A percentile compares a stretch with the other conserved stretches of the same genome.
Conservation (phyloP, 2,797 vertebrate genomes). For the Spea hammondii region DNA sequence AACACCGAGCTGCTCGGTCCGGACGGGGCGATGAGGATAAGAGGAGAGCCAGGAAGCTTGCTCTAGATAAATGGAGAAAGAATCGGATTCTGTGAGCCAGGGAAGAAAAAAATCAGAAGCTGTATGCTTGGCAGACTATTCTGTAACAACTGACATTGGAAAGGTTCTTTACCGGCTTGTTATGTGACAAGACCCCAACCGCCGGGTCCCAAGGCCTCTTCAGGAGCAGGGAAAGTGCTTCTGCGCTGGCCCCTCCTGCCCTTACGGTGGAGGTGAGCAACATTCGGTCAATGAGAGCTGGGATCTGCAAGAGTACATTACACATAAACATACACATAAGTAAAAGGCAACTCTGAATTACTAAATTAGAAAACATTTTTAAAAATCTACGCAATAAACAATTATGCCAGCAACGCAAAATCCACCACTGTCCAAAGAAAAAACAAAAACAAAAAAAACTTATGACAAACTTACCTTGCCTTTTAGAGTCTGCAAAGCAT, state of each 20-base stretch:
- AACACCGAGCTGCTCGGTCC: conserved; percentile 84
- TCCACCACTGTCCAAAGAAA: too few species aligned
- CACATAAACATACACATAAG: neutral
- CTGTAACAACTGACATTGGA: neutral
- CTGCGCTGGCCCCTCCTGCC: conserved; percentile 84
- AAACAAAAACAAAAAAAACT: neutral
- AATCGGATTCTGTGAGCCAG: neutral
- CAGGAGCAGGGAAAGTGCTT: conserved; percentile 90
- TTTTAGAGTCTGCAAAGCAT: conserved; percentile 95
- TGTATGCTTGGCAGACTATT: too few species aligned
- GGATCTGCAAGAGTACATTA: conserved; percentile 71
- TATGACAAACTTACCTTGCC: conserved; percentile 79
- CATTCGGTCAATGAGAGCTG: conserved; percentile 92
- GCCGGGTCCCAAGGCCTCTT: conserved; percentile 98
- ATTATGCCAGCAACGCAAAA: too few species aligned
- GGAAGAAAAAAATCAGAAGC: too few species aligned
- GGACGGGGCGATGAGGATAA: conserved; percentile 90
- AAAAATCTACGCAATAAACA: too few species aligned
- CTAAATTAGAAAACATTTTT: too few species aligned
- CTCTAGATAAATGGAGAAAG: conserved; percentile 67
- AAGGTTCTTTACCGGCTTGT: conserved; percentile 82
- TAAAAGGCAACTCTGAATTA: neutral
- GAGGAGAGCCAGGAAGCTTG: conserved; percentile 93
- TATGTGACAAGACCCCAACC: conserved; percentile 92
- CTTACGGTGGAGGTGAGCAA: conserved; percentile 83